Conservation (phyloP, 2,797 vertebrate genomes). For the Oreonectes daqikongensis region DNA sequence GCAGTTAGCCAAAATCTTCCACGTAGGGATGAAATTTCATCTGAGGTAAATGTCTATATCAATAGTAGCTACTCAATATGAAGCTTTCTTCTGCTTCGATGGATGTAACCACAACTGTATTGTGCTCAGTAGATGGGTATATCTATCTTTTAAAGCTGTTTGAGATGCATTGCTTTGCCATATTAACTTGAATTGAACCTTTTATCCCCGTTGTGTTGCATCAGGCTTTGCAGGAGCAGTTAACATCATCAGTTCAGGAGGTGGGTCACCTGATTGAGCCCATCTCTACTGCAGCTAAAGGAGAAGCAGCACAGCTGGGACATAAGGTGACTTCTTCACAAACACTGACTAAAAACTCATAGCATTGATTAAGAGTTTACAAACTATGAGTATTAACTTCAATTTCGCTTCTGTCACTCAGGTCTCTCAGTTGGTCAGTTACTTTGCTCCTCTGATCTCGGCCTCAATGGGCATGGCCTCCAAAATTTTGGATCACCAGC, state of each 20-base stretch:
- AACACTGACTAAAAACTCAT: not conserved
- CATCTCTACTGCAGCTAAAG: constrained; percentile 87
- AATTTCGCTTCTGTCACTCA: constrained; percentile 56
- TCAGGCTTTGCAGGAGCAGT: constrained; percentile 93
- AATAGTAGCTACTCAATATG: not conserved
- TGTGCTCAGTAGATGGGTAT: not conserved
- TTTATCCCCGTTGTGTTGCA: not conserved
- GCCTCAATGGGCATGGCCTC: constrained; percentile 91
- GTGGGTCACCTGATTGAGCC: constrained; percentile 96
- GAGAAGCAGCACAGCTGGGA: constrained; percentile 93
- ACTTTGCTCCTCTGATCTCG: constrained; percentile 90
- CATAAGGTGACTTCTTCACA: constrained; percentile 83
- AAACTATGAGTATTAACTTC: not conserved
- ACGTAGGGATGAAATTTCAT: constrained; percentile 92
- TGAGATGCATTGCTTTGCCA: not conserved
- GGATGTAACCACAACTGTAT: not conserved
- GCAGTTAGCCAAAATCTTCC: constrained; percentile 90
- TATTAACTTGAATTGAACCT: too few species aligned
- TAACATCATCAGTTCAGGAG: constrained; percentile 94
- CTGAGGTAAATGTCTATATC: constrained; percentile 80
- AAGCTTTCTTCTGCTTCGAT: not conserved
- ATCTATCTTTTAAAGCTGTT: not conserved
- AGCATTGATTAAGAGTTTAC: not conserved
- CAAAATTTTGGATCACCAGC: constrained; percentile 90
- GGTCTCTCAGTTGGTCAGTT: constrained; percentile 93